Evolutionary conservation across 1,140 invertebrate genomes (phyloP).

Genomic region (Amyelois transitella): DNA sequence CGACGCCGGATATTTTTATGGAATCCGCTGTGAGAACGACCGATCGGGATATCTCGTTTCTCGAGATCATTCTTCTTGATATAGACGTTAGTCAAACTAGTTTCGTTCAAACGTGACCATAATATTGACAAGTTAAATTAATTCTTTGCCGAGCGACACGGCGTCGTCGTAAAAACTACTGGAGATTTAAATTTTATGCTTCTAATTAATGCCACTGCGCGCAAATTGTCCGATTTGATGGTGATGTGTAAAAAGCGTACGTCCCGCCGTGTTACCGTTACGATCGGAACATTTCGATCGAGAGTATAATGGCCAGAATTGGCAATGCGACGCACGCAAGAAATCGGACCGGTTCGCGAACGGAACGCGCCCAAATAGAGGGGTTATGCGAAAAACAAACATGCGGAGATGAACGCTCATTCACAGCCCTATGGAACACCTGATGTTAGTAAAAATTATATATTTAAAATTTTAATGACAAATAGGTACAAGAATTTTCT

Average conservation of each 20-base stretch:
- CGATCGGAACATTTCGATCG: constrained; percentile 13
- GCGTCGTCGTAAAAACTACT: constrained; percentile 22
- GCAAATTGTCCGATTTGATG: constrained; percentile 28
- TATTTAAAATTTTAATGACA: background rate
- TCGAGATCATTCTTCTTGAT: constrained; percentile 47
- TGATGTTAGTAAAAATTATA: constrained; percentile 17
- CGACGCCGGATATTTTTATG: constrained; percentile 43
- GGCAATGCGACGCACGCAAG: constrained; percentile 50
- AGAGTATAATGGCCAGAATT: constrained; percentile 42
- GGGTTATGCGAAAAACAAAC: constrained; percentile 45
- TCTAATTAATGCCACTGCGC: constrained; percentile 15
- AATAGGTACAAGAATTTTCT: too few relatives aligned
- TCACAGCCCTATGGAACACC: constrained; percentile 29
- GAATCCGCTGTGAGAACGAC: constrained; percentile 43
- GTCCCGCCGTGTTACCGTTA: constrained; percentile 41
- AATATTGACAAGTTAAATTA: constrained; percentile 47
- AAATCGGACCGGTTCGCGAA: constrained; percentile 36
- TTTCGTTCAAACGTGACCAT: constrained; percentile 38
- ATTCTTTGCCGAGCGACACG: constrained; percentile 31
- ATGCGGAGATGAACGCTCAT: constrained; percentile 30
- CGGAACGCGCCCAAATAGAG: constrained; percentile 43
- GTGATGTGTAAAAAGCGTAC: constrained; percentile 31
- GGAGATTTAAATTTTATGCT: constrained; percentile 41
- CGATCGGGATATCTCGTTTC: constrained; percentile 38
- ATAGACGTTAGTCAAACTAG: constrained; percentile 38